A percentile compares a stretch with the other conserved stretches of the same genome.
phyloP scores from a whole-genome alignment of 2,797 vertebrate genomes.

The Gymnothorax javanicus region DNA sequence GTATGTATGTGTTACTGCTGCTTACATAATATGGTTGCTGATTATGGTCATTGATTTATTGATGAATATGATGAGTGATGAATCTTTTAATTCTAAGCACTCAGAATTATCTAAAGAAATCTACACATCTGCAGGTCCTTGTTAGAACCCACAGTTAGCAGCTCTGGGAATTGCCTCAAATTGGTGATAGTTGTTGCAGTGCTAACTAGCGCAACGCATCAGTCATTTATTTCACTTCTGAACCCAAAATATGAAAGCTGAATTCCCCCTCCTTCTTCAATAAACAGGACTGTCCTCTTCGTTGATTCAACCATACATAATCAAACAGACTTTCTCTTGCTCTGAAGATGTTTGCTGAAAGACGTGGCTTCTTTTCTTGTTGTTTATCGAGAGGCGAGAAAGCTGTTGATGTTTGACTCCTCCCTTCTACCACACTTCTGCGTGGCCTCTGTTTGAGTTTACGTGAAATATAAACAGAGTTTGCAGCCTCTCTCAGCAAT shows the following conservation, averaged over 20 bases:
- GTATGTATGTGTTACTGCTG: too few species aligned
- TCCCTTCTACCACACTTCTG: background rate
- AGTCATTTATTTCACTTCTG: constrained; percentile 45
- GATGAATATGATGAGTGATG: background rate
- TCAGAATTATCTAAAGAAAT: constrained; percentile 38
- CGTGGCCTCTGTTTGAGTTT: constrained; percentile 32
- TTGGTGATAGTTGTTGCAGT: constrained; percentile 29
- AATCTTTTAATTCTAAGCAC: constrained; percentile 41
- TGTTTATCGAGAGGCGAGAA: constrained; percentile 46
- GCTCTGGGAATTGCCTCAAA: constrained; percentile 55
- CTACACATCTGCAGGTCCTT: constrained; percentile 25
- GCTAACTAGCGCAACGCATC: constrained; percentile 44
- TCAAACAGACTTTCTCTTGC: constrained; percentile 35
- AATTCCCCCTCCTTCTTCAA: constrained; percentile 22
- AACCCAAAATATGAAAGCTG: constrained; percentile 42
- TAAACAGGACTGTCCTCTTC: constrained; percentile 16
- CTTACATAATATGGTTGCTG: too few species aligned
- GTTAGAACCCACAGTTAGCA: constrained; percentile 47
- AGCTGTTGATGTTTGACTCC: constrained; percentile 34
- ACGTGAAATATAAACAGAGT: constrained; percentile 50
- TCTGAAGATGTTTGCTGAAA: constrained; percentile 43
- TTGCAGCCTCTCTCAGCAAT: constrained; percentile 46
- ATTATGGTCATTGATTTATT: too few species aligned
- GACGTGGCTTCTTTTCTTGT: constrained; percentile 40
- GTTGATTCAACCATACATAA: constrained; percentile 37